Evolutionary conservation across 2,797 vertebrate species (phyloP), one percentile per base, ranked within the genome.

Genomic region (Enteromius afrohamiltoni): DNA sequence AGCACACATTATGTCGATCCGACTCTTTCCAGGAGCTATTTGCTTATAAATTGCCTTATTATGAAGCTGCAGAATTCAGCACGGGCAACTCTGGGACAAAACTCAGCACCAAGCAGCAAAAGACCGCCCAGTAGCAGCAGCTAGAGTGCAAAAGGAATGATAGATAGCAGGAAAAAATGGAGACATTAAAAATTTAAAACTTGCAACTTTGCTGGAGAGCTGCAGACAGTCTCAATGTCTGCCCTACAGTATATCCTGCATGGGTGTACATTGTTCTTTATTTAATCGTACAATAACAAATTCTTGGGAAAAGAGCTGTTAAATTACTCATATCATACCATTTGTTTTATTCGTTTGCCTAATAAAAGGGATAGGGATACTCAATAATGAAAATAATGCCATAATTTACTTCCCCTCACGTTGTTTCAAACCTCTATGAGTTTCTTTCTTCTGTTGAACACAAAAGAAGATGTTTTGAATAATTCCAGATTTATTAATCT

Each of bases 1-100:
- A 77, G 71, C 51, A 60, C 64, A 77, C 67, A 83, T 67, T 76
- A 82, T 29, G 17, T 78, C 83, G 60, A 82, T 85, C 67, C 29
- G 2, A 34, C 21, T n/a, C 67, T 71, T 34, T 82, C 21, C 26
- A 19, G 62, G 71, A 80, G 64, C 67, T 71, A n/a, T 85, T 80
- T 77, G 69, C 53, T 77, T 86, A 83, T 86, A 80, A 79, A 86
- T 88, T 80, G 77, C 83, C 77, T 88, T 69, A 84, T 84, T 86
- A 87, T 78, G 26, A 64, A 34, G 53, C 67, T 40, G 69, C 53
- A 74, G 74, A 65, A 9, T 65, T 80, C 60, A 73, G 23, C 23
- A 3, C 67, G 0, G 17, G 67, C n/a, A 29, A 68, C 19, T 62
- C 77, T 7, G 31, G 78, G 5, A 78, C 16, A 42, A 49, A 42